Base-by-base conservation (phyloP, 2,797 vertebrate species). In the Babyrousa celebensis region DNA sequence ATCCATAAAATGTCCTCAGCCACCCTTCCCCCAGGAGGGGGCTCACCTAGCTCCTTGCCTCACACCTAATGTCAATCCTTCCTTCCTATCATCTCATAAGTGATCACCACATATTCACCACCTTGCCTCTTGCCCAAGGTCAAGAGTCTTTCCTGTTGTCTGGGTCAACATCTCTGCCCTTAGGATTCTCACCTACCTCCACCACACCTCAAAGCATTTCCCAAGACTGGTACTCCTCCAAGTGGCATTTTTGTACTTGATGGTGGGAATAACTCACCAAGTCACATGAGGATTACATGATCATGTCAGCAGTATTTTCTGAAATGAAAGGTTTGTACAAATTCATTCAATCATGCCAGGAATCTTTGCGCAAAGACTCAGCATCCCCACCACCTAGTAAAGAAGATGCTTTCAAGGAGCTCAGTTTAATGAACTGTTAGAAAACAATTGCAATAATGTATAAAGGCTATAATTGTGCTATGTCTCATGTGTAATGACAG, bases 21-120 rank as follows among this genome's bases (percentile, higher is more conserved):
- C 16, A 52, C 2, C 3, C 36, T 43, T 1, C 16, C 7, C 12
- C 17, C 8, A 1, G 0, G 0, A 60, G 21, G 3, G 9, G 7
- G 48, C n/a, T 60, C 75, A 12, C 1, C 3, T 21, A 27, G 17
- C 52, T 48, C 52, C 25, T 71, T 4, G 10, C 7, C 20, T 78
- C 14, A 6, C 25, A 36, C 12, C 7, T 21, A 3, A 1, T 18
- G 36, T 72, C 27, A n/a, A 32, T 32, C 52, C 14, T 56, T 25
- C 14, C 29, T 17, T 65, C 43, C 43, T 9, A 2, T 32, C 21
- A 60, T 60, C 32, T 80, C 7, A 75, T n/a, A 52, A 54, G 5
- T 29, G 36, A 48, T 70, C 40, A 88, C 63, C 62, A 17, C 14
- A 56, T 63, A 52, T 27, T 72, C 17, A 40, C 52, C 17, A 4